These are phyloP conservation scores for Ameiurus melas DNA, from an alignment of 2,113 vertebrate genomes.

Conservation along the genomic window DNA sequence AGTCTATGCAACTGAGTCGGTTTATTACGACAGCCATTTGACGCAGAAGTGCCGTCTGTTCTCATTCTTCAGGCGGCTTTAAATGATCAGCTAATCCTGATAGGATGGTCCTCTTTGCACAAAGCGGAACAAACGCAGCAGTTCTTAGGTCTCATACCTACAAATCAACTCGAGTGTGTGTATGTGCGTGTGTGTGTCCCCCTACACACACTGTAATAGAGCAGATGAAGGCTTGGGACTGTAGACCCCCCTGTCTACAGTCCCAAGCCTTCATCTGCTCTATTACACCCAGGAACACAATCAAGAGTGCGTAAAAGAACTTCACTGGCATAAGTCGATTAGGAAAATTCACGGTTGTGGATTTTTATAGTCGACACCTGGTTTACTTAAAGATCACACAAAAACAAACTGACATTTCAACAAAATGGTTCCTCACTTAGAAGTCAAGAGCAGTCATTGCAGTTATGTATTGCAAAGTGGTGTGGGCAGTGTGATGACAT, in stretches of 20 bases:
- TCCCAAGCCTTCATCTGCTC: not conserved
- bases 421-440: not conserved
- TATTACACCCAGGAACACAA: not conserved
- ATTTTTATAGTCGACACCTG: not conserved
- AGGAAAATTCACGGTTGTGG: not conserved
- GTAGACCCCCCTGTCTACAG: too few relatives aligned
- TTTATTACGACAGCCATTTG: not conserved
- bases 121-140: not conserved
- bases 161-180: too few relatives aligned
- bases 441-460: not conserved
- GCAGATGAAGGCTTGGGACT: too few relatives aligned
- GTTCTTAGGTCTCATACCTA: not conserved
- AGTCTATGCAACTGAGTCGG: not conserved
- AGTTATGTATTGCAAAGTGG: not conserved
- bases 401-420: not conserved
- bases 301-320: not conserved
- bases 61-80: not conserved
- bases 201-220: too few relatives aligned
- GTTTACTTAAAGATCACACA: not conserved
- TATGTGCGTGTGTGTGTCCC: too few relatives aligned
- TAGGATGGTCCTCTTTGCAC: not conserved
- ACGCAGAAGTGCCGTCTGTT: slow-evolving; percentile 2
- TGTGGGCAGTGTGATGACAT: not conserved
- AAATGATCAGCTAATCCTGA: not conserved
- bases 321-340: not conserved